Percentiles rank a stretch among this genome's conserved stretches.
Conservation (phyloP, 2,888 invertebrate species). For the Zonitis immaculata region DNA sequence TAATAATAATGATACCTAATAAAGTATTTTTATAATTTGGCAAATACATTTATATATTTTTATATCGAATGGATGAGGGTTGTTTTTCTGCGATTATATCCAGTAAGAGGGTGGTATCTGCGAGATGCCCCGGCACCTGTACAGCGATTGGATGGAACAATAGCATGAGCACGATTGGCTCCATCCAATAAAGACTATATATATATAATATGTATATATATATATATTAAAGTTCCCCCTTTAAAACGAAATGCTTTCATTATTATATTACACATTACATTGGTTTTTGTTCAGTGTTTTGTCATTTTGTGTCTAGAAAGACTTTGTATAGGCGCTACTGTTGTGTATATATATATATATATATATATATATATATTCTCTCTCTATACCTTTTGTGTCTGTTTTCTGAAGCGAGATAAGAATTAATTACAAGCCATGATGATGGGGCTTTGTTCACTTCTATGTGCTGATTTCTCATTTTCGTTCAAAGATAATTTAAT, state of each 20-base stretch:
- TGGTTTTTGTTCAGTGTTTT: slow-evolving; percentile 48
- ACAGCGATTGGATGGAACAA: slow-evolving; percentile 46
- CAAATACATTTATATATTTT: too few species aligned
- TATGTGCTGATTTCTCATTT: slow-evolving; percentile 42
- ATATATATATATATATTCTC: too few species aligned
- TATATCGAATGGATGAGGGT: too few species aligned
- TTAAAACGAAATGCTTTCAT: slow-evolving; percentile 20
- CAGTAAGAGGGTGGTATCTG: slow-evolving; percentile 25
- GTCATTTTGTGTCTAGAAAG: slow-evolving; percentile 48
- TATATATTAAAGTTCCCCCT: too few species aligned
- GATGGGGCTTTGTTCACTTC: slow-evolving; percentile 42
- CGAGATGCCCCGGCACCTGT: slow-evolving; percentile 37
- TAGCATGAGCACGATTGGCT: slow-evolving; percentile 44
- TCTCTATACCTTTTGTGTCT: slow-evolving; percentile 44
- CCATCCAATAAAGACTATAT: slow-evolving; percentile 45
- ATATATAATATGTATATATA: too few species aligned
- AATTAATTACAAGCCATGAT: slow-evolving; percentile 7
- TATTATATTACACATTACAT: slow-evolving; percentile 46
- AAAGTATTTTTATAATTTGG: background rate
- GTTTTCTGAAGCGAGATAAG: slow-evolving; percentile 49
- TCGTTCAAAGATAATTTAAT: slow-evolving; percentile 47
- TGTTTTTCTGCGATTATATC: background rate
- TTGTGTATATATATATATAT: too few species aligned
- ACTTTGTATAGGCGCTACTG: slow-evolving; percentile 46
- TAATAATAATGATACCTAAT: too few species aligned